A percentile compares a stretch with the other conserved stretches of the same genome.
Evolutionary conservation across 2,797 vertebrate species (phyloP).

Genomic region (Gambelia wislizenii): DNA sequence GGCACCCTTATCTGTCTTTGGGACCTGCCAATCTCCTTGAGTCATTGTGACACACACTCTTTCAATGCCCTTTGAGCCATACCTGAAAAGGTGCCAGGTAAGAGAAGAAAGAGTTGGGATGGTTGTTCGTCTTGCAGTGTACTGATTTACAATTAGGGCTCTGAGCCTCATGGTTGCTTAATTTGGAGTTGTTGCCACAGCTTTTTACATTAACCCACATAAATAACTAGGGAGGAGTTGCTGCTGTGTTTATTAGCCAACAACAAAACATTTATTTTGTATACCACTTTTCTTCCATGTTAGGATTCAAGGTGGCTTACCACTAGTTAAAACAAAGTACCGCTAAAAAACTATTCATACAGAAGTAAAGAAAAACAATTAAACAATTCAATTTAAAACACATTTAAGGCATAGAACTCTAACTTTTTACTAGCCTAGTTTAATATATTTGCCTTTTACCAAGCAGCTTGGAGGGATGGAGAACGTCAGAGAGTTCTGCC

Average conservation of each 20-base stretch:
- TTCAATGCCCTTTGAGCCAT: slow-evolving; percentile 53
- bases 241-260: neutral
- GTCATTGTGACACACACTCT: slow-evolving; percentile 51
- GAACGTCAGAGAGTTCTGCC: neutral
- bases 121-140: slow-evolving; percentile 25
- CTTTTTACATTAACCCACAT: neutral
- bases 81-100: slow-evolving; percentile 48
- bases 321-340: too few relatives aligned
- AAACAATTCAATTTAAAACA: too few relatives aligned
- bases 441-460: neutral
- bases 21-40: slow-evolving; percentile 55
- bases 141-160: neutral
- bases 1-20: slow-evolving; percentile 61
- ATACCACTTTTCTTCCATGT: neutral
- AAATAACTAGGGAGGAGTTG: neutral
- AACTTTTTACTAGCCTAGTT: neutral
- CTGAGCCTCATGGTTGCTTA: neutral
- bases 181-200: neutral
- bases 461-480: neutral
- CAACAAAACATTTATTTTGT: neutral
- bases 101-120: neutral
- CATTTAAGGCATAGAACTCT: neutral
- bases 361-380: too few relatives aligned
- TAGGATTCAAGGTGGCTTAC: too few relatives aligned
- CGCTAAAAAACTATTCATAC: too few relatives aligned